Conservation (phyloP, 2,113 vertebrate species). For the Lynx canadensis region DNA sequence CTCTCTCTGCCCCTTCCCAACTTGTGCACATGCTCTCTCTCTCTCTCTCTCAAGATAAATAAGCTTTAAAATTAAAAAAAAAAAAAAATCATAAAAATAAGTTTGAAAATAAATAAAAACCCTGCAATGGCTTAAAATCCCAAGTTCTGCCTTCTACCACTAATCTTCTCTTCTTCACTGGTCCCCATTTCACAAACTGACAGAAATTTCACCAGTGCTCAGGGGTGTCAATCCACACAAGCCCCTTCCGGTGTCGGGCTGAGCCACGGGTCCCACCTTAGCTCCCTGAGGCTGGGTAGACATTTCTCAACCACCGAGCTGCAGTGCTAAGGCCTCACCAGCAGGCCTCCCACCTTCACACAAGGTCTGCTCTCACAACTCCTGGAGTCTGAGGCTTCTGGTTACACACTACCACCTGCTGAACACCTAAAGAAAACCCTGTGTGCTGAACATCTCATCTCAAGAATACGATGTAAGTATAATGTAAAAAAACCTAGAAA, state of each 20-base stretch:
- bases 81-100: no score
- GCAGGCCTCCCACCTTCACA: not conserved
- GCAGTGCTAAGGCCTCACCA: not conserved
- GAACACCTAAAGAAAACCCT: not conserved
- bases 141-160: not conserved
- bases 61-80: no score
- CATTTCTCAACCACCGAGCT: not conserved
- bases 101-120: not conserved
- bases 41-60: no score
- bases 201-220: not conserved
- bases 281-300: not conserved
- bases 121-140: not conserved
- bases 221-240: not conserved
- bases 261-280: not conserved
- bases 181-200: not conserved
- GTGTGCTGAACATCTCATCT: not conserved
- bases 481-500: not conserved
- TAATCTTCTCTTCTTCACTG: not conserved
- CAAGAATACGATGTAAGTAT: not conserved
- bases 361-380: not conserved
- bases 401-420: not conserved
- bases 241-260: conserved; percentile 10
- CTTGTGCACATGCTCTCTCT: no score
- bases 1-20: no score
- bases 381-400: not conserved